Percentiles rank a stretch among this genome's conserved stretches.
phyloP scores from a whole-genome alignment of 1,140 invertebrate genomes.

The Melitaea cinxia region DNA sequence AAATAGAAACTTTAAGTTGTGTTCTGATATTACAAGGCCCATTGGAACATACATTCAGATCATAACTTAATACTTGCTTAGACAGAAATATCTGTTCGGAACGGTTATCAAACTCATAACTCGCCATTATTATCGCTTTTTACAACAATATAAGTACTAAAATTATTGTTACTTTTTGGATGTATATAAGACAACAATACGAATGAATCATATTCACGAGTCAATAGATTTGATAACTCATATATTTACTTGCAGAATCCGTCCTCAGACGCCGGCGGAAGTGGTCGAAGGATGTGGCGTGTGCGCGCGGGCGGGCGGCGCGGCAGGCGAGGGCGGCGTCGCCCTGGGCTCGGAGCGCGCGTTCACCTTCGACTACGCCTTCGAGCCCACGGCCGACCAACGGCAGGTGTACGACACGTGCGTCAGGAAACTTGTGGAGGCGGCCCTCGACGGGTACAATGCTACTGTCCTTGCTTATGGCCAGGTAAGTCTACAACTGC shows the following conservation, averaged over 20 bases:
- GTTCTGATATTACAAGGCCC: no score
- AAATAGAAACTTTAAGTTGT: no score
- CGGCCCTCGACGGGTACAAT: constrained; percentile 96
- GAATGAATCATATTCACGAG: no score
- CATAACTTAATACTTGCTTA: no score
- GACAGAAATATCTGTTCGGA: no score
- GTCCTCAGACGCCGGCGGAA: constrained; percentile 95
- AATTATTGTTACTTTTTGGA: no score
- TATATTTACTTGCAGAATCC: constrained; percentile 93
- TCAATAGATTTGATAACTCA: no score
- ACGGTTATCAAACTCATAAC: no score
- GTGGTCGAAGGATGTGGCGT: constrained; percentile 97
- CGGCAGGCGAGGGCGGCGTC: constrained; percentile 94
- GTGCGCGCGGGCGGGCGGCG: constrained; percentile 94
- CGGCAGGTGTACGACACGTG: constrained; percentile 92
- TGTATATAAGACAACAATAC: neutral
- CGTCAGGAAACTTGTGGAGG: constrained; percentile 92
- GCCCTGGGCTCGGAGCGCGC: constrained; percentile 96
- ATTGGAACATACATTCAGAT: no score
- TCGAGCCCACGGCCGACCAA: constrained; percentile 89
- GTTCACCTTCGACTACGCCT: constrained; percentile 99
- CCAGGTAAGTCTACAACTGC: constrained; percentile 83
- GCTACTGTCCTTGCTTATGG: constrained; percentile 98
- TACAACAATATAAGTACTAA: no score
- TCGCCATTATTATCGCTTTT: no score